Evolutionary conservation across 2,113 vertebrate species (phyloP).

Genomic region (Toxostoma redivivum): DNA sequence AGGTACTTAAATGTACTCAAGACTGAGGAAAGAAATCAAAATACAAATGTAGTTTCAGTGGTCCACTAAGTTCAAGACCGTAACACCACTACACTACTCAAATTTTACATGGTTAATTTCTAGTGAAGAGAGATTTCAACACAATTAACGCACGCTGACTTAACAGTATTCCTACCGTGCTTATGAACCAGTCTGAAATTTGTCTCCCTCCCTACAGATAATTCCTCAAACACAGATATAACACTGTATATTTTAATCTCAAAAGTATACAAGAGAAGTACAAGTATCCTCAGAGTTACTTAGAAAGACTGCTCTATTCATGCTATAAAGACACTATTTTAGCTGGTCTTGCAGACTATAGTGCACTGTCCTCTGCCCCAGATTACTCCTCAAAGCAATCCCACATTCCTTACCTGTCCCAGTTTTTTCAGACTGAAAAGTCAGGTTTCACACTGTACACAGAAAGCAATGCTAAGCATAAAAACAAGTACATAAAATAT

Average conservation of each 20-base stretch:
- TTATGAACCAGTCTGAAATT: not conserved
- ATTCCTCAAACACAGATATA: not conserved
- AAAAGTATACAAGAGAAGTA: not conserved
- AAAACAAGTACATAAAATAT: not conserved
- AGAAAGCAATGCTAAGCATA: not conserved
- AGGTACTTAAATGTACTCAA: not conserved
- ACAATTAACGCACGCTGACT: not conserved
- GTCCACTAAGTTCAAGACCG: not conserved
- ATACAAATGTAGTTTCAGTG: not conserved
- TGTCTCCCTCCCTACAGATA: not conserved
- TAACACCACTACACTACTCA: not conserved
- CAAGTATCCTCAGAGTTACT: not conserved
- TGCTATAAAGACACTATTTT: not conserved
- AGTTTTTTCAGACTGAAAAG: not conserved
- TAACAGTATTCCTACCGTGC: not conserved
- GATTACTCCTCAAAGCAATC: not conserved
- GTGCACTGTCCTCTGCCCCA: not conserved
- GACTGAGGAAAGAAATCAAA: not conserved
- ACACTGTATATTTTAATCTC: not conserved
- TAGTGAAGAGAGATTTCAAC: not conserved
- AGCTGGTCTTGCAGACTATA: not conserved
- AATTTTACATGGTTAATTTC: not conserved
- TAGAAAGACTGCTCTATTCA: not conserved
- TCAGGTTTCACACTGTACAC: not conserved
- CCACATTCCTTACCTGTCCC: not conserved